Evolutionary conservation across 1,140 invertebrate genomes (phyloP), one percentile per base, ranked within the genome.

Genomic region (Meloidogyne floridensis): DNA sequence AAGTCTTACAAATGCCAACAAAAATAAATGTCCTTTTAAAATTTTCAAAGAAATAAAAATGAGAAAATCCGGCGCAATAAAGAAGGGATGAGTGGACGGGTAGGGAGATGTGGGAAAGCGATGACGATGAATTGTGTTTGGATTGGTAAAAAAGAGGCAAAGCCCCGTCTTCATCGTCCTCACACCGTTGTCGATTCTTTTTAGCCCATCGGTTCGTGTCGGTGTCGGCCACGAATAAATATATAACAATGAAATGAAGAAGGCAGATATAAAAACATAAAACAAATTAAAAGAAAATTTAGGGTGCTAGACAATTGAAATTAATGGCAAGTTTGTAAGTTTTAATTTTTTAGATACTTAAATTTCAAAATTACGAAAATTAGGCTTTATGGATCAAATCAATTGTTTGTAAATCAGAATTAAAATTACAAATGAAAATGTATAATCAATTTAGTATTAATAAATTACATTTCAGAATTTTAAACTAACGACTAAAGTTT

Each of bases 21-120:
- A 32, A 32, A 32, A 32, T 32, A 65, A 65, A 65, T 65, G 59
- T 65, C 59, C 59, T 65, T n/a, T 65, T 65, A 65, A 59, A 65
- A 65, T n/a, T n/a, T 65, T 65, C 59, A 15, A 65, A 65, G 59
- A 65, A 65, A 65, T n/a, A 2, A 65, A 32, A 65, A 65, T 65
- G 59, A 65, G n/a, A 65, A 65, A 65, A 65, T 65, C 59, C 59
- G 59, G 59, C 59, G 59, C n/a, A 65, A 59, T 47, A 47, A 59
- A 13, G 13, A 15, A 32, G 32, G 15, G n/a, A n/a, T 15, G 59
- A 15, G 15, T 4, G 3, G n/a, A 65, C 2, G 59, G 15, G 5
- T 15, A 15, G 11, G 56, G n/a, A 15, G 15, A 65, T 65, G 59
- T 65, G 59, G 59, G 59, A 65, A 65, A 5, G 59, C 59, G 59